Evolutionary conservation across 2,797 vertebrate species (phyloP).

Genomic region (Yasuhikotakia modesta): DNA sequence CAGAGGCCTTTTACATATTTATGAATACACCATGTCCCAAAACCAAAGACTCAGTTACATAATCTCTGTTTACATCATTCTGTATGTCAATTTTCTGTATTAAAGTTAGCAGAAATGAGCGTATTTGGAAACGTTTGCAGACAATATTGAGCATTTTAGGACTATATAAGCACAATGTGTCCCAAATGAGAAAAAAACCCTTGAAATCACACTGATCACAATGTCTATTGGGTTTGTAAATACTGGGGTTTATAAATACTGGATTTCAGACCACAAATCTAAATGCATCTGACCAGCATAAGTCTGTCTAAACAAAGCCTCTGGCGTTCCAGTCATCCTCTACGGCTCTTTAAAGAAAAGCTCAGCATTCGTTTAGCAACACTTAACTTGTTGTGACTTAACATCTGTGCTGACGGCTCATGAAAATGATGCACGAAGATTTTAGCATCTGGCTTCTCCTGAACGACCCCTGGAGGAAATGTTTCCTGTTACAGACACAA

Average conservation of each 20-base stretch:
- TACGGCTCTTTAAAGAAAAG: not conserved
- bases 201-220: not conserved
- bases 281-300: not conserved
- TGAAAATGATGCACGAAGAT: conserved; percentile 23
- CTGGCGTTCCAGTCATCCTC: not conserved
- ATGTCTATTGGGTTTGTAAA: not conserved
- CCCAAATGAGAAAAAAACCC: not conserved
- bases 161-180: not conserved
- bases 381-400: conserved; percentile 22
- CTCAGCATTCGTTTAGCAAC: not conserved
- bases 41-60: not conserved
- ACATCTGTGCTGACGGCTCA: conserved; percentile 9
- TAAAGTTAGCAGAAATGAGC: not conserved
- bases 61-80: not conserved
- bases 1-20: not conserved
- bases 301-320: conserved; percentile 4
- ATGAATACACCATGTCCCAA: not conserved
- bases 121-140: not conserved
- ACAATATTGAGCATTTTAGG: not conserved
- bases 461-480: conserved; percentile 48
- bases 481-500: conserved; percentile 24
- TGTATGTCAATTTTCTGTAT: not conserved
- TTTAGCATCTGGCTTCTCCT: conserved; percentile 11
- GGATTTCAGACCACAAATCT: not conserved
- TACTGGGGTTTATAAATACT: not conserved